A percentile compares a stretch with the other conserved stretches of the same genome.
phyloP scores from a whole-genome alignment of 92 coral and sea anemone species.

The Montipora capitata region DNA sequence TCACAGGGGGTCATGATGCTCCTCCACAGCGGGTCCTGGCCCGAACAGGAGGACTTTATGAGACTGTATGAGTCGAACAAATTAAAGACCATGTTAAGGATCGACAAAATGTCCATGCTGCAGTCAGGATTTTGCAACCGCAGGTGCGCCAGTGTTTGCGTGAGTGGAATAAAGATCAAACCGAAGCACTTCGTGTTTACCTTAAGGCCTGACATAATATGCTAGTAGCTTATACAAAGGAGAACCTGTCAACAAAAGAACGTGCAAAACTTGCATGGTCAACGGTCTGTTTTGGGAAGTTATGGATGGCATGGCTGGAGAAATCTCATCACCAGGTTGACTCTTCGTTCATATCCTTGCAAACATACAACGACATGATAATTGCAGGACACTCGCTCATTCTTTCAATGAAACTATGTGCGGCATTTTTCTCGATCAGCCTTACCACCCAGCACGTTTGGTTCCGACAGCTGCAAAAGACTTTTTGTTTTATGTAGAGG shows the following conservation, averaged over 20 bases:
- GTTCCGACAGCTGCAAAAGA: no score
- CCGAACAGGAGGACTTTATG: constrained; percentile 26
- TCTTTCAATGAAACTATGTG: no score
- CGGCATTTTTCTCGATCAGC: no score
- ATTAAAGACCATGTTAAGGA: constrained; percentile 9
- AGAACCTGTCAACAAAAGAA: neutral
- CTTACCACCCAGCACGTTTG: no score
- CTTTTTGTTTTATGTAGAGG: no score
- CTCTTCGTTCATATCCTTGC: constrained; percentile 30
- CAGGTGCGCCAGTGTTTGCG: constrained; percentile 11
- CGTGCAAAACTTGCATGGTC: constrained; percentile 8
- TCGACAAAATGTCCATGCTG: constrained; percentile 29
- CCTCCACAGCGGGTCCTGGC: no score
- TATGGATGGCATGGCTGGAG: constrained; percentile 25
- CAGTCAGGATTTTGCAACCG: constrained; percentile 19
- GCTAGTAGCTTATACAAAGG: constrained; percentile 9
- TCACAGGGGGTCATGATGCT: no score
- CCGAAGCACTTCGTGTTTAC: constrained; percentile 2
- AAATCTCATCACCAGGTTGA: constrained; percentile 1
- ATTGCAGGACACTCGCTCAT: no score
- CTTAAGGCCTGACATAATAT: neutral
- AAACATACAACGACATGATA: neutral
- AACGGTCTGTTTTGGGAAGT: neutral
- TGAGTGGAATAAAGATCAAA: neutral
- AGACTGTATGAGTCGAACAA: constrained; percentile 1